Percentiles rank a stretch among this genome's conserved stretches.
These are phyloP conservation scores for Dasyurus viverrinus DNA, from an alignment of 2,113 vertebrate species.

Conservation along the genomic window DNA sequence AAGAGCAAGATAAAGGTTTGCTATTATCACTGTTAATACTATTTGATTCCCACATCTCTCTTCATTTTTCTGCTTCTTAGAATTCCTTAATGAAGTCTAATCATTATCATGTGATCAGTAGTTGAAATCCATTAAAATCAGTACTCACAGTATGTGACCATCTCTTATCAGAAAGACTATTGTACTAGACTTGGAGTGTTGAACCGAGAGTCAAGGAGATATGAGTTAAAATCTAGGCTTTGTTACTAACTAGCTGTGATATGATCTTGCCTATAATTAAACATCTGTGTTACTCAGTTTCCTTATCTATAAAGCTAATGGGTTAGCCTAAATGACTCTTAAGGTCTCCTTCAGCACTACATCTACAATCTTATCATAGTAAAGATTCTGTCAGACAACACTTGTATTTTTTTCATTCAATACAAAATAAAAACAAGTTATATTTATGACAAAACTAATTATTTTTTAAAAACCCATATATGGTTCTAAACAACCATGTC, in stretches of 20 bases:
- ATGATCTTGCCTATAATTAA: not conserved
- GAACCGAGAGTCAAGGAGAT: not conserved
- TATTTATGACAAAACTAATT: not conserved
- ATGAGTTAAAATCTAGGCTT: not conserved
- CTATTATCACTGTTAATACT: too few relatives aligned
- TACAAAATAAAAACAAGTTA: constrained; percentile 28
- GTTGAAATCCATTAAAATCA: too few relatives aligned
- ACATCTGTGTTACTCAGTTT: constrained; percentile 3
- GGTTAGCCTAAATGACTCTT: not conserved
- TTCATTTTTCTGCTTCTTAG: too few relatives aligned
- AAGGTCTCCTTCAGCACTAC: not conserved
- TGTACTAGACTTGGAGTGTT: not conserved
- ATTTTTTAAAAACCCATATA: constrained; percentile 22
- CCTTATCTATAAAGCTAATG: not conserved
- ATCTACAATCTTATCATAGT: not conserved
- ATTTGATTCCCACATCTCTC: too few relatives aligned
- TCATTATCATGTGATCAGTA: too few relatives aligned
- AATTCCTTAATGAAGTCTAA: too few relatives aligned
- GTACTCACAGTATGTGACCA: too few relatives aligned
- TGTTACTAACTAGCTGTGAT: not conserved
- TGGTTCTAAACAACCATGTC: not conserved
- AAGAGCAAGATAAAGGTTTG: too few relatives aligned
- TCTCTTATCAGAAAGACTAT: too few relatives aligned
- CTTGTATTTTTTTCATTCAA: not conserved
- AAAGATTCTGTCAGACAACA: not conserved